A percentile compares a stretch with the other conserved stretches of the same genome.
Evolutionary conservation across 1,140 invertebrate species (phyloP).

Genomic region (Augochlora pura): DNA sequence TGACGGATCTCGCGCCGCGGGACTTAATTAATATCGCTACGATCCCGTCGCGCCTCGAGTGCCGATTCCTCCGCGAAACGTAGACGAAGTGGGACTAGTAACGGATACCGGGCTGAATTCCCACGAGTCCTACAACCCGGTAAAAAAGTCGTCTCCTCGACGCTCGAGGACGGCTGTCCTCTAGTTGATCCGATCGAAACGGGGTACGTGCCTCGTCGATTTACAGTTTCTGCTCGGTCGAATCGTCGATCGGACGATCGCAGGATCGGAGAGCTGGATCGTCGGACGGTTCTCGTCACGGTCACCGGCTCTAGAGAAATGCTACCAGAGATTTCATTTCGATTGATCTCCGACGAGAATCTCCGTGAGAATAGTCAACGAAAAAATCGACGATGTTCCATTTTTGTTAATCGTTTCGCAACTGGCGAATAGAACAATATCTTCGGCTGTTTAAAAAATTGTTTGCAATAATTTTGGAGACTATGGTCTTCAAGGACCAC

Average conservation of each 20-base stretch:
- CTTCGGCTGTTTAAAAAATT: too few species aligned
- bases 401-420: too few species aligned
- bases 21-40: too few species aligned
- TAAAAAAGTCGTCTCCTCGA: conserved; percentile 1
- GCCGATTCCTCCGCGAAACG: not conserved
- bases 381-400: too few species aligned
- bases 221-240: conserved; percentile 27
- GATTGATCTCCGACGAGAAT: too few species aligned
- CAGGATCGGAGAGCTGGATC: conserved; percentile 8
- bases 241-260: conserved; percentile 22
- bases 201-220: conserved; percentile 26
- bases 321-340: not conserved
- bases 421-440: too few species aligned
- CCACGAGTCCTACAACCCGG: conserved; percentile 13
- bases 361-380: not conserved
- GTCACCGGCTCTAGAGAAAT: not conserved
- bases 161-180: conserved; percentile 30
- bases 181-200: conserved; percentile 20
- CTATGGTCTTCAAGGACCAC: too few species aligned
- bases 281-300: conserved; percentile 15
- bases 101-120: conserved; percentile 41
- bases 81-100: conserved; percentile 17
- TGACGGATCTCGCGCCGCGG: too few species aligned
- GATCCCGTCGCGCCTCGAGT: not conserved
- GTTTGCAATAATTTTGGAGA: too few species aligned